phyloP scores from a whole-genome alignment of 37 sponge, comb jelly and placozoan species.

The Theonella swinhoei region DNA sequence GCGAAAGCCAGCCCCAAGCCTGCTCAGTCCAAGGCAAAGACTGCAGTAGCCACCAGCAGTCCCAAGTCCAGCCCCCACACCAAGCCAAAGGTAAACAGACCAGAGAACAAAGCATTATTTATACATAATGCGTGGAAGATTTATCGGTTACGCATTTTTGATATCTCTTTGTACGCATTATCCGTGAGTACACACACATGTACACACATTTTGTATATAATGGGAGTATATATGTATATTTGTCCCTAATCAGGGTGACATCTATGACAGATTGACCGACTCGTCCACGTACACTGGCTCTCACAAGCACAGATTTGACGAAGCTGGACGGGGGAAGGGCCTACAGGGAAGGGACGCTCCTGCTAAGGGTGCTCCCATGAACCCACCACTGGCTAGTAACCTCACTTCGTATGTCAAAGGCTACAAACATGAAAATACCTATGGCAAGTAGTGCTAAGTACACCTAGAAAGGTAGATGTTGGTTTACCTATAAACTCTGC shows the following conservation, averaged over 20 bases:
- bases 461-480: background rate
- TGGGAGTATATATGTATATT: background rate
- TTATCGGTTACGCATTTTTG: no score
- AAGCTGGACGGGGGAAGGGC: constrained; percentile 75
- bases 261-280: constrained; percentile 73
- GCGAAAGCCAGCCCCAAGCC: background rate
- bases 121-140: no score
- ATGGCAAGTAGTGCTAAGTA: constrained; percentile 54
- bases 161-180: no score
- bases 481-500: background rate
- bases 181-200: no score
- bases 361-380: constrained; percentile 58
- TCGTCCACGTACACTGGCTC: constrained; percentile 84
- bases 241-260: background rate
- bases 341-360: constrained; percentile 69
- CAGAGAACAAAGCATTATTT: no score
- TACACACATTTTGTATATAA: no score
- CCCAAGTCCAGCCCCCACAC: constrained; percentile 17
- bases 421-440: constrained; percentile 73
- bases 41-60: background rate
- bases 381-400: constrained; percentile 14
- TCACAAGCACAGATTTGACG: constrained; percentile 88
- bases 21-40: background rate
- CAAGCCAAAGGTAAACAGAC: constrained; percentile 6
- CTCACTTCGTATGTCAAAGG: constrained; percentile 66